phyloP scores from a whole-genome alignment of 1,140 invertebrate genomes.

The Drosophila cardini region DNA sequence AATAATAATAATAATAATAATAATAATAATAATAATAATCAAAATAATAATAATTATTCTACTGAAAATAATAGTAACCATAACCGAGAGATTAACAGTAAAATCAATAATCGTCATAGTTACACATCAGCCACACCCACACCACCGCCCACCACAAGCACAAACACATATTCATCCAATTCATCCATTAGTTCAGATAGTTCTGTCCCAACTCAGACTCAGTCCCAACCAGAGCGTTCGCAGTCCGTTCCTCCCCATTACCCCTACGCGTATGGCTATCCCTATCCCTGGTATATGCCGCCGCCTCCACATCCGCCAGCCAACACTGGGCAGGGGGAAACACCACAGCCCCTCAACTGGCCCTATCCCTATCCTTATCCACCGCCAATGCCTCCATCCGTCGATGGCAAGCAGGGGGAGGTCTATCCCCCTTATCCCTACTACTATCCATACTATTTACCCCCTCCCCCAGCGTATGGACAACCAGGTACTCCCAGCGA shows the following conservation, averaged over 20 bases:
- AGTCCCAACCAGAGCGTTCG: constrained; percentile 49
- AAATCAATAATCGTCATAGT: constrained; percentile 71
- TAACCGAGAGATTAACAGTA: constrained; percentile 68
- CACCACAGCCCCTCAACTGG: constrained; percentile 50
- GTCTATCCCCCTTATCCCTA: constrained; percentile 68
- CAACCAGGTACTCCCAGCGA: constrained; percentile 29
- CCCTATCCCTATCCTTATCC: constrained; percentile 72
- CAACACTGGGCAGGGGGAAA: constrained; percentile 28
- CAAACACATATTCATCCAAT: constrained; percentile 71
- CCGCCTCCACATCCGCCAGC: constrained; percentile 22
- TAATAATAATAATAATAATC: constrained; percentile 56
- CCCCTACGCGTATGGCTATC: constrained; percentile 74
- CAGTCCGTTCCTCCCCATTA: constrained; percentile 73
- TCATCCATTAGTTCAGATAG: constrained; percentile 74
- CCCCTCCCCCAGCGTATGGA: constrained; percentile 58
- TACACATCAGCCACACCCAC: constrained; percentile 51
- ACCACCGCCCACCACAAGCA: constrained; percentile 35
- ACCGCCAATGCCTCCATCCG: constrained; percentile 46
- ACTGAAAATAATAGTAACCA: constrained; percentile 56
- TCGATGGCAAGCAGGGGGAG: constrained; percentile 53
- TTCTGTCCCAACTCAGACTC: constrained; percentile 42
- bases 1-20: constrained; percentile 42
- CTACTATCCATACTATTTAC: constrained; percentile 74
- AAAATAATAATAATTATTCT: constrained; percentile 29
- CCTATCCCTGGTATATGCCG: constrained; percentile 75